Base-by-base conservation (phyloP, 2,888 invertebrate species). In the Orthosia gracilis region DNA sequence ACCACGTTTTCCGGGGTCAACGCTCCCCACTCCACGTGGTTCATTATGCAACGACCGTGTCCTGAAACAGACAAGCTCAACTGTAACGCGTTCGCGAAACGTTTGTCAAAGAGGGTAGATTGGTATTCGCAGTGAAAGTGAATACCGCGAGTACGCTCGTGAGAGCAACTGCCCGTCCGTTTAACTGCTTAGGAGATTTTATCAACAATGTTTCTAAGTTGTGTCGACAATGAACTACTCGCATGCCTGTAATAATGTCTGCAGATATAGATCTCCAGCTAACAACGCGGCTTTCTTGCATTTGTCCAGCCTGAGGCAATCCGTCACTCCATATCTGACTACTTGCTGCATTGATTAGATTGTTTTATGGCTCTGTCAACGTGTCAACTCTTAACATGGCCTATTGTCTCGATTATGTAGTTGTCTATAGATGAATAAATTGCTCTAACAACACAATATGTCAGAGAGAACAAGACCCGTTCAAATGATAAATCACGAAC, bases 11-110 rank as follows among this genome's bases (percentile, higher is more conserved):
- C 86, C 87, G 91, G 91, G 94, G 93, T 96, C 94, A 93, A 92
- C 89, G 95, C 88, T 91, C 95, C 89, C 88, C 78, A 87, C 82
- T 88, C 92, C 94, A 95, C 94, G 95, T 95, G 95, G 91, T 89
- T 85, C 73, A 83, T 94, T 94, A 92, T 92, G 94, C 92, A 94
- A 95, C 86, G 74, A 76, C 77, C 83, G 81, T 87, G 87, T 87
- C 88, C 88, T 86, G 85, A 84, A 84, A 83, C 78, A 88, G 83
- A 85, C 87, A 85, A 87, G 89, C 88, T 89, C 88, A 87, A 73
- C 73, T 83, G 80, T 83, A 80, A 75, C 74, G 63, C 68, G 69
- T 73, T 73, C 61, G 73, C 73, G 59, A 75, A 69, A 74, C 69
- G 61, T 77, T 85, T 71, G 76, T 79, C 69, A 73, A 79, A 76